A percentile compares a stretch with the other conserved stretches of the same genome.
phyloP scores from a whole-genome alignment of 2,888 invertebrate genomes.

The Xylophagus ater region DNA sequence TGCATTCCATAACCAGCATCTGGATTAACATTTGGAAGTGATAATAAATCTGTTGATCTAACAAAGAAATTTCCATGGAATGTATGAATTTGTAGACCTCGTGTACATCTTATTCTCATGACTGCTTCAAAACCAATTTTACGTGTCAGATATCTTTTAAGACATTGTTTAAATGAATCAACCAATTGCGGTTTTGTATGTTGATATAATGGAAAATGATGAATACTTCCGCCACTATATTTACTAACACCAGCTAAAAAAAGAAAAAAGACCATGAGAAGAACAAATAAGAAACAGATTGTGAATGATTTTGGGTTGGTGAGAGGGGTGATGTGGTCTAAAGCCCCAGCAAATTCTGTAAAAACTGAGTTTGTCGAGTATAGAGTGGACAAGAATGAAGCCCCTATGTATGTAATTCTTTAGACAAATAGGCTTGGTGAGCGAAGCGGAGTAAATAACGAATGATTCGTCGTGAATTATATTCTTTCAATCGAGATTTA shows the following conservation, averaged over 20 bases:
- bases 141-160: constrained; percentile 82
- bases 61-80: constrained; percentile 99
- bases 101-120: constrained; percentile 90
- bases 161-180: constrained; percentile 61
- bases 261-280: constrained; percentile 12
- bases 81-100: constrained; percentile 88
- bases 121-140: constrained; percentile 99
- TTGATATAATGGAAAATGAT: constrained; percentile 84
- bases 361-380: too few relatives aligned
- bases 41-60: constrained; percentile 89
- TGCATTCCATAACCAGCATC: constrained; percentile 98
- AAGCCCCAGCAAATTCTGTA: too few relatives aligned
- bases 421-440: too few relatives aligned
- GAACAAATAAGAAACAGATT: background rate
- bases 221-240: constrained; percentile 87
- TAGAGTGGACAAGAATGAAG: too few relatives aligned
- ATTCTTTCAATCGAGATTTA: too few relatives aligned
- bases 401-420: too few relatives aligned
- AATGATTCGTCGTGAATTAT: too few relatives aligned
- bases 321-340: too few relatives aligned
- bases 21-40: constrained; percentile 93
- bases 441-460: too few relatives aligned
- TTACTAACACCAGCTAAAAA: constrained; percentile 74
- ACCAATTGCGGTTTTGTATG: constrained; percentile 56
- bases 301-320: too few relatives aligned